Evolutionary conservation across 92 coral and sea anemone species (phyloP), one percentile per base, ranked within the genome.

Genomic region (Siderastrea siderea): DNA sequence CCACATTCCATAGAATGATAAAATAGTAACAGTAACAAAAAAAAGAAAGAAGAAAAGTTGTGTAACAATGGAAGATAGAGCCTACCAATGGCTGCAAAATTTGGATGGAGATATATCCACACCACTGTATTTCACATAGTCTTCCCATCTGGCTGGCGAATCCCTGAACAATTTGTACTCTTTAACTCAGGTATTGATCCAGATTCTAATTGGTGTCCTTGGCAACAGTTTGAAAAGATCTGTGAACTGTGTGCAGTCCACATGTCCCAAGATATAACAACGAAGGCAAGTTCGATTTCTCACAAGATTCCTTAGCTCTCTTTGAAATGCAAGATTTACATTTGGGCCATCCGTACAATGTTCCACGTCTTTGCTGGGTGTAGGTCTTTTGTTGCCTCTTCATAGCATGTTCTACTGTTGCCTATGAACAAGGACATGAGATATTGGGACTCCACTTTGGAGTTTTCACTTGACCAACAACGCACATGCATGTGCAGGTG

Each of bases 151-250:
- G 47, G 91, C 91, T 65, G 95, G 89, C 8, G 89, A 59, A 64
- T 89, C 91, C 77, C 90, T 89, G 89, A 93, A 93, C 2, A 93
- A 77, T 74, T 89, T 93, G 77, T 89, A 89, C 59, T 84, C 81
- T 63, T 85, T 16, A n/a, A 64, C 45, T 55, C 43, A 87, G 66
- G 65, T 88, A 91, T 68, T 82, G 62, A 60, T 93, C 96, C 4
- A 91, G 64, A 48, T 89, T 68, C 93, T 95, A 94, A 61, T 70
- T 71, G 13, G 93, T 91, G 44, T 58, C 77, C 61, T 91, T 86
- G 19, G 96, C 92, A 57, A 90, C 93, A 65, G 91, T 65, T 84
- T 94, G 89, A 66, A 91, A 94, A 1, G 95, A 85, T 49, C 95
- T 85, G 75, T 94, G 95, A 73, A 88, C 87, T 3, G 76, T 82